Percentiles rank a stretch among this genome's conserved stretches.
Evolutionary conservation across 2,888 invertebrate species (phyloP).

Genomic region (Cheilosia vernalis): DNA sequence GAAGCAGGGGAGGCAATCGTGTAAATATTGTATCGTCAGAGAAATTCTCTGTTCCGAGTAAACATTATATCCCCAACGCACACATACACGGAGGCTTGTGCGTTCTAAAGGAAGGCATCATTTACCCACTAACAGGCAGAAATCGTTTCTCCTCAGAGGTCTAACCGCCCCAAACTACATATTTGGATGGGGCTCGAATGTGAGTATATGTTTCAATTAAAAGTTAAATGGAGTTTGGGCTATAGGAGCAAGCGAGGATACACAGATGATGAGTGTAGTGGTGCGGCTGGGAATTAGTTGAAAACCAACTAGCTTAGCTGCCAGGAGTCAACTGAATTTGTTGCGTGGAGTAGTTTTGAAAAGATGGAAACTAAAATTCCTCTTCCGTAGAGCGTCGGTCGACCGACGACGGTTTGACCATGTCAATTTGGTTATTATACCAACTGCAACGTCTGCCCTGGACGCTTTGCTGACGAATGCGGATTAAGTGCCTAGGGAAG

Average conservation of each 20-base stretch:
- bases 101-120: too few species aligned
- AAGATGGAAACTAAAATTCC: slow-evolving; percentile 32
- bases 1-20: neutral
- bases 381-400: too few species aligned
- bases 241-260: slow-evolving; percentile 11
- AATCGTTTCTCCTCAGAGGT: slow-evolving; percentile 15
- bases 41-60: slow-evolving; percentile 20
- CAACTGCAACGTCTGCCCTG: neutral
- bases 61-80: slow-evolving; percentile 10
- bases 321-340: slow-evolving; percentile 33
- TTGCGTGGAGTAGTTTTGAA: slow-evolving; percentile 30
- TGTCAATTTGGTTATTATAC: slow-evolving; percentile 28
- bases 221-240: slow-evolving; percentile 50
- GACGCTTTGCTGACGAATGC: slow-evolving; percentile 35
- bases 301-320: neutral
- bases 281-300: neutral
- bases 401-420: slow-evolving; percentile 8
- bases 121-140: slow-evolving; percentile 9
- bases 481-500: slow-evolving; percentile 47
- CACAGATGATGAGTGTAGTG: neutral
- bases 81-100: neutral
- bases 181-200: neutral
- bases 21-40: slow-evolving; percentile 33
- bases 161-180: too few species aligned
- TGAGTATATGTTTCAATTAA: slow-evolving; percentile 55